Evolutionary conservation across 2,797 vertebrate species (phyloP).

Genomic region (Acestrorhynchus altus): DNA sequence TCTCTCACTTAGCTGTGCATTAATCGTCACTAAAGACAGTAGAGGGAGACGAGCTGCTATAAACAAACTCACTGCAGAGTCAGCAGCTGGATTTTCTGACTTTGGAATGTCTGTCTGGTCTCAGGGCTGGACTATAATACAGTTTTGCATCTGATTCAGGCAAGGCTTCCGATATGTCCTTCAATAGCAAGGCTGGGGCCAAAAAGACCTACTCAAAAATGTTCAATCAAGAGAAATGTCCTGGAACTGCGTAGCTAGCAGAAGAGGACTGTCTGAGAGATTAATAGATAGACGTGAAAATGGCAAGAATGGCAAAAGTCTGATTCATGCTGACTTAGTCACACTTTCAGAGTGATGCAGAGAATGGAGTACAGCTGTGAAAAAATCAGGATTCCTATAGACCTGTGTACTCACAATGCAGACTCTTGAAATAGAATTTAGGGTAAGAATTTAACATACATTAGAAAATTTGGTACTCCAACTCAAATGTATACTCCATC

Average conservation of each 20-base stretch:
- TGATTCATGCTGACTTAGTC: neutral
- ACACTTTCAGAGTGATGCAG: neutral
- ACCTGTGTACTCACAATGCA: neutral
- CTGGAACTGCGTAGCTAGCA: neutral
- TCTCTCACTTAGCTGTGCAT: neutral
- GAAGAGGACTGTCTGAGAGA: neutral
- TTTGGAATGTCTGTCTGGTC: neutral
- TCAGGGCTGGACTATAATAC: neutral
- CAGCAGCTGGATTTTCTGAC: constrained; percentile 2
- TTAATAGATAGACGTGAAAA: neutral
- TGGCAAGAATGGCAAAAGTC: neutral
- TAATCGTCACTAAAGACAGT: neutral
- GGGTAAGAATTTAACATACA: too few species aligned
- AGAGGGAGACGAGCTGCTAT: constrained; percentile 3
- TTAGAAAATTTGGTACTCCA: too few species aligned
- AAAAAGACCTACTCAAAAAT: neutral
- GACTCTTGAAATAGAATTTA: too few species aligned
- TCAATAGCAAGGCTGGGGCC: neutral
- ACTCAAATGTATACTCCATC: too few species aligned
- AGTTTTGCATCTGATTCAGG: neutral
- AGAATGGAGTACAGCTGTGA: neutral
- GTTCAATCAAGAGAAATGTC: neutral
- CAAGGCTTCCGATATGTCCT: neutral
- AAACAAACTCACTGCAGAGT: constrained; percentile 6
- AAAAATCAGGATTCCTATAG: neutral